Conservation (phyloP, 2,888 invertebrate genomes). For the Ptychoptera albimana region DNA sequence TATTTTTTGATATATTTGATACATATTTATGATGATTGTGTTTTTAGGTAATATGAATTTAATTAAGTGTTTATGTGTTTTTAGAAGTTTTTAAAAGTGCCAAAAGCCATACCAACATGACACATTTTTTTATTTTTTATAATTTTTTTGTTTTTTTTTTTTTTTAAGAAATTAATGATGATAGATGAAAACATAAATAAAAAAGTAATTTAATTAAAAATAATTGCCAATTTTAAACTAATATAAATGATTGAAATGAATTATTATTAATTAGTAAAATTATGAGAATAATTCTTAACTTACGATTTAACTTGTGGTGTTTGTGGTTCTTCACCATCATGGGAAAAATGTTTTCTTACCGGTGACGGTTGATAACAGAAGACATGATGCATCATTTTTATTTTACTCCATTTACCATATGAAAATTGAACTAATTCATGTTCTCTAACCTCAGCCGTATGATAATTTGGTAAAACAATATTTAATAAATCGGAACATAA, state of each 20-base stretch:
- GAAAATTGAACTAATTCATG: slow-evolving; percentile 71
- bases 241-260: slow-evolving; percentile 1
- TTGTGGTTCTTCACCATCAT: slow-evolving; percentile 48
- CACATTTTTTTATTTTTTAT: too few relatives aligned
- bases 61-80: slow-evolving; percentile 16
- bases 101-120: slow-evolving; percentile 13
- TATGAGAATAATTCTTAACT: slow-evolving; percentile 15
- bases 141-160: too few relatives aligned
- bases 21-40: neutral
- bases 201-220: too few relatives aligned
- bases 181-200: too few relatives aligned
- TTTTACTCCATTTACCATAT: slow-evolving; percentile 68
- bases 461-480: slow-evolving; percentile 61
- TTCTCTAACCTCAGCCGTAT: slow-evolving; percentile 71
- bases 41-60: too few relatives aligned
- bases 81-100: slow-evolving; percentile 14
- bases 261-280: neutral
- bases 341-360: slow-evolving; percentile 63
- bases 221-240: too few relatives aligned
- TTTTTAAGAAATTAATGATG: too few relatives aligned
- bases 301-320: slow-evolving; percentile 34
- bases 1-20: slow-evolving; percentile 1
- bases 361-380: slow-evolving; percentile 80
- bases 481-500: slow-evolving; percentile 68
- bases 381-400: slow-evolving; percentile 75